Evolutionary conservation across 2,113 vertebrate species (phyloP).

Genomic region (Syngnathus scovelli): DNA sequence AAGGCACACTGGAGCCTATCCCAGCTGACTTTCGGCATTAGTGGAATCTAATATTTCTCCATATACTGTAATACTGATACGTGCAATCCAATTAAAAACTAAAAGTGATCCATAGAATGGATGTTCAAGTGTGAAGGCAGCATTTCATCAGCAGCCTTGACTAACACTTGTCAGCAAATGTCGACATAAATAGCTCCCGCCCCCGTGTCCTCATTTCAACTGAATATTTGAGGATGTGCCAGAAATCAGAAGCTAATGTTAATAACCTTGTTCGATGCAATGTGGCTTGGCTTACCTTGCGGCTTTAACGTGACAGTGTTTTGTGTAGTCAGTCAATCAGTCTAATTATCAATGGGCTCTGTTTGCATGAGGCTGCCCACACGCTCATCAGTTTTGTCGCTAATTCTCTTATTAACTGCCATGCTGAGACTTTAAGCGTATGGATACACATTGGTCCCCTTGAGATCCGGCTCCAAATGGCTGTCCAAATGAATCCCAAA

Average conservation of each 20-base stretch:
- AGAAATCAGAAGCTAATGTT: background rate
- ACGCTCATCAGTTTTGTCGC: slow-evolving; percentile 33
- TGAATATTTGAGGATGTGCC: background rate
- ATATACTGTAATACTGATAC: no score
- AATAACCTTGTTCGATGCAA: background rate
- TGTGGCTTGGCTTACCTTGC: background rate
- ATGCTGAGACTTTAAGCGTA: slow-evolving; percentile 38
- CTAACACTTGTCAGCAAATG: background rate
- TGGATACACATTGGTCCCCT: slow-evolving; percentile 15
- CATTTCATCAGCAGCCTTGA: background rate
- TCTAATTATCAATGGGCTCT: slow-evolving; percentile 10
- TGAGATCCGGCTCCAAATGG: slow-evolving; percentile 25
- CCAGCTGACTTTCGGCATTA: no score
- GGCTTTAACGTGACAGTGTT: background rate
- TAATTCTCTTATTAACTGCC: slow-evolving; percentile 59
- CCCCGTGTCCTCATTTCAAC: background rate
- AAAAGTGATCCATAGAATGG: background rate
- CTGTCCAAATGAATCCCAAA: slow-evolving; percentile 34
- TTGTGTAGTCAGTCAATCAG: background rate
- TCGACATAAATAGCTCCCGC: background rate
- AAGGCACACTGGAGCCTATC: no score
- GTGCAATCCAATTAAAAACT: no score
- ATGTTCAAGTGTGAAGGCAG: background rate
- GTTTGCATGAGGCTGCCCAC: slow-evolving; percentile 33
- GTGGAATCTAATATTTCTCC: no score